phyloP scores from a whole-genome alignment of 1,140 invertebrate genomes.

The Trachelipus rathkii region DNA sequence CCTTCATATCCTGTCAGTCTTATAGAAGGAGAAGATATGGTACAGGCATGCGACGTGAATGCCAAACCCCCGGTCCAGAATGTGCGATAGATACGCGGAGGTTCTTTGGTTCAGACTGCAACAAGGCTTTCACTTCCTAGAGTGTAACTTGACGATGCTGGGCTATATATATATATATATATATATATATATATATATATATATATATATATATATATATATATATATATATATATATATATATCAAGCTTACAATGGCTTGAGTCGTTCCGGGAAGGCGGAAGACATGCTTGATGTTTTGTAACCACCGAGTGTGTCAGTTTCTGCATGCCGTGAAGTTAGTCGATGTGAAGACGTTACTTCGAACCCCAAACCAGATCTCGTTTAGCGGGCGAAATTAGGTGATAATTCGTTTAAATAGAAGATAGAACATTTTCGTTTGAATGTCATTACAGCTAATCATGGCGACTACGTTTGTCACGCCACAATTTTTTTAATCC shows the following conservation, averaged over 20 bases:
- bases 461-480: slow-evolving; percentile 80
- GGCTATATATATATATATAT: too few relatives aligned
- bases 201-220: too few relatives aligned
- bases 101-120: slow-evolving; percentile 70
- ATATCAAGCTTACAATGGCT: slow-evolving; percentile 77
- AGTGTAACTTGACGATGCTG: slow-evolving; percentile 70
- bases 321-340: slow-evolving; percentile 60
- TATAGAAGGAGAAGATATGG: slow-evolving; percentile 73
- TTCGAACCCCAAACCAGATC: slow-evolving; percentile 72
- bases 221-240: too few relatives aligned
- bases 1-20: slow-evolving; percentile 82
- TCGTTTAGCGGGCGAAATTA: slow-evolving; percentile 81
- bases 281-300: slow-evolving; percentile 79
- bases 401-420: slow-evolving; percentile 77
- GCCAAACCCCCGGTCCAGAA: slow-evolving; percentile 76
- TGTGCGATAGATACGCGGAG: slow-evolving; percentile 76
- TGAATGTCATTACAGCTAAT: slow-evolving; percentile 73
- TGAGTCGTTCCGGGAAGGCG: slow-evolving; percentile 68
- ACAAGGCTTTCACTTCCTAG: slow-evolving; percentile 69
- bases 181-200: too few relatives aligned
- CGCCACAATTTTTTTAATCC: slow-evolving; percentile 76
- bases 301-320: slow-evolving; percentile 67
- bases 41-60: slow-evolving; percentile 78
- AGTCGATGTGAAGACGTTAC: slow-evolving; percentile 79
- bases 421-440: slow-evolving; percentile 65